phyloP scores from a whole-genome alignment of 2,113 vertebrate species.

The Panthera uncia region DNA sequence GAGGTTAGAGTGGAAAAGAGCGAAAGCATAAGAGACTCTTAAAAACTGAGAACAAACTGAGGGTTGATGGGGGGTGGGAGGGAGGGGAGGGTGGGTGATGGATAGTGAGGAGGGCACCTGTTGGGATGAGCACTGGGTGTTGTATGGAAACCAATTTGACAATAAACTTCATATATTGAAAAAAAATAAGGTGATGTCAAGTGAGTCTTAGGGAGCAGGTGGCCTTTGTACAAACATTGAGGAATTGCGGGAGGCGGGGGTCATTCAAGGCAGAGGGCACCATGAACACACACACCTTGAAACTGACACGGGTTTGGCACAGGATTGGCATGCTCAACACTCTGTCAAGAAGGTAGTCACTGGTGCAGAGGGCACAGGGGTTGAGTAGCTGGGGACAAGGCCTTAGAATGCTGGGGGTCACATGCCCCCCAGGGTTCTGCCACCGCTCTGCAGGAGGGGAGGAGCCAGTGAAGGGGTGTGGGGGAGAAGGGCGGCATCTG shows the following conservation, averaged over 20 bases:
- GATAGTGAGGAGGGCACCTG: too few relatives aligned
- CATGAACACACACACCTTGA: background rate
- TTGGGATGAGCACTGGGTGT: too few relatives aligned
- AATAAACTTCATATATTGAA: too few relatives aligned
- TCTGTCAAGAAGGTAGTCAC: accelerated
- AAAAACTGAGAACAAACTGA: too few relatives aligned
- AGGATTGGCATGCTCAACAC: accelerated
- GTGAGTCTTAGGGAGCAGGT: background rate
- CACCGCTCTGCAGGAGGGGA: background rate
- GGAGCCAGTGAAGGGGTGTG: background rate
- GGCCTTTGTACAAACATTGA: background rate
- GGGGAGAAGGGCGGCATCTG: too few relatives aligned
- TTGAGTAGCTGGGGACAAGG: background rate
- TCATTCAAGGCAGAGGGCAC: background rate
- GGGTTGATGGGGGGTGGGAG: too few relatives aligned
- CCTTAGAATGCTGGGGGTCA: accelerated
- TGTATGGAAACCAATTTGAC: too few relatives aligned
- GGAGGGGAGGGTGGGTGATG: too few relatives aligned
- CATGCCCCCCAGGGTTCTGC: background rate
- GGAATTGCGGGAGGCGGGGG: too few relatives aligned
- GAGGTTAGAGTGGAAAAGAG: too few relatives aligned
- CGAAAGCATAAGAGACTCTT: too few relatives aligned
- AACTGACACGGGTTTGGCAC: background rate
- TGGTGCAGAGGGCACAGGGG: accelerated
- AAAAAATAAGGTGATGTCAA: background rate